These are phyloP conservation scores for Sarcophaga caerulescens DNA, from an alignment of 2,888 invertebrate species.

Conservation along the genomic window DNA sequence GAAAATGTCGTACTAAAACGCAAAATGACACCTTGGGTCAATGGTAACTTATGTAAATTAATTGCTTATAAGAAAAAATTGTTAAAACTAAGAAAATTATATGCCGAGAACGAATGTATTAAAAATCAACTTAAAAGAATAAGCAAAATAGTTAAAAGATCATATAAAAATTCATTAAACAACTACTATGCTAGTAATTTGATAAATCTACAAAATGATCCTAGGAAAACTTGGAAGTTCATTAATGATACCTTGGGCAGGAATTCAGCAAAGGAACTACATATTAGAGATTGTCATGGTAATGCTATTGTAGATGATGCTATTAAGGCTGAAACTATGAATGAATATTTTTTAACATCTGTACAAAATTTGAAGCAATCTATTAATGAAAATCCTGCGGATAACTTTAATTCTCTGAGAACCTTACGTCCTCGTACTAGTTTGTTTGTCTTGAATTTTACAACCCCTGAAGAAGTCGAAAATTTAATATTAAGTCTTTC, in stretches of 20 bases:
- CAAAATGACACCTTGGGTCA: neutral
- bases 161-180: neutral
- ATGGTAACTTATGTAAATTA: constrained; percentile 11
- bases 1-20: neutral
- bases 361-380: neutral
- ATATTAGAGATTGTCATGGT: neutral
- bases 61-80: constrained; percentile 20
- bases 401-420: neutral
- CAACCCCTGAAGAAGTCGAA: too few species aligned
- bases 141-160: constrained; percentile 14
- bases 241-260: neutral
- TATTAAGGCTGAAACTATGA: neutral
- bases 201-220: neutral
- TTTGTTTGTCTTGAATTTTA: neutral
- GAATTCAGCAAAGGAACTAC: neutral
- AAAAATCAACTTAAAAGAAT: constrained; percentile 7
- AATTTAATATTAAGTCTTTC: too few species aligned
- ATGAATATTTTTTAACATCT: neutral
- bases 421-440: neutral
- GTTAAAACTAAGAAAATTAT: constrained; percentile 13
- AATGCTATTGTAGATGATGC: too few species aligned
- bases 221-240: neutral
- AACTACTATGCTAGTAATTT: constrained; percentile 8
- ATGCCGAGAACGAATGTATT: neutral
- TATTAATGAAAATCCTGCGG: neutral